These are phyloP conservation scores for Orchesella flavescens DNA, from an alignment of 2,888 invertebrate genomes.

Conservation along the genomic window DNA sequence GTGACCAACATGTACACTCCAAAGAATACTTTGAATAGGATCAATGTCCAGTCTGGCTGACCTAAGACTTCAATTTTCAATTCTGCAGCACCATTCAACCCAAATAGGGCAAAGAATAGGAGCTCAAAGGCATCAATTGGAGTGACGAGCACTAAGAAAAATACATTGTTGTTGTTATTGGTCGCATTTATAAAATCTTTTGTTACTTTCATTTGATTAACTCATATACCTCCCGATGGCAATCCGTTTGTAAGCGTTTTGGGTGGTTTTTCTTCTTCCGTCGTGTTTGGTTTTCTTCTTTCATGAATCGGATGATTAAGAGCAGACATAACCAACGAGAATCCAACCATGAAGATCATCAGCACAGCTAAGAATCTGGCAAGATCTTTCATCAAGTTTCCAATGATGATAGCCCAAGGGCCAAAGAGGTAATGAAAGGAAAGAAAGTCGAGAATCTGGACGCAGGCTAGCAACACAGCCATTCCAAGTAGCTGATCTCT, in stretches of 20 bases:
- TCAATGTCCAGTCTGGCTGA: constrained; percentile 82
- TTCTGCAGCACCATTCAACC: constrained; percentile 90
- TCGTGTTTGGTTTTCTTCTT: constrained; percentile 47
- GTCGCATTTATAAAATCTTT: too few species aligned
- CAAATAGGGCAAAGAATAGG: constrained; percentile 98
- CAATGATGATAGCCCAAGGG: constrained; percentile 99
- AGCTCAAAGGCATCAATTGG: constrained; percentile 95
- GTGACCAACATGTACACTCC: constrained; percentile 98
- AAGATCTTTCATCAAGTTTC: constrained; percentile 92
- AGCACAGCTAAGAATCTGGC: constrained; percentile 96
- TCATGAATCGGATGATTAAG: constrained; percentile 86
- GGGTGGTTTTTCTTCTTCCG: constrained; percentile 43
- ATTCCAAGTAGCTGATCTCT: constrained; percentile 97
- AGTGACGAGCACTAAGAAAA: constrained; percentile 84
- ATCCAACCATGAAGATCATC: constrained; percentile 98
- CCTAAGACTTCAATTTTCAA: constrained; percentile 78
- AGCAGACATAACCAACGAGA: constrained; percentile 92
- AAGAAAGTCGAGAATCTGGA: constrained; percentile 95
- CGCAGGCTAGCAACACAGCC: constrained; percentile 95
- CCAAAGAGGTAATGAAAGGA: constrained; percentile 99
- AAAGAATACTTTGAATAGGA: constrained; percentile 92
- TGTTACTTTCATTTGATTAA: too few species aligned
- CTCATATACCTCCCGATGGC: constrained; percentile 68
- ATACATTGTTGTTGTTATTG: too few species aligned
- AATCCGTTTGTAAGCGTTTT: constrained; percentile 72